Percentiles rank a stretch among this genome's conserved stretches.
These are phyloP conservation scores for Latrodectus geometricus DNA, from an alignment of 1,140 invertebrate species.

Conservation along the genomic window DNA sequence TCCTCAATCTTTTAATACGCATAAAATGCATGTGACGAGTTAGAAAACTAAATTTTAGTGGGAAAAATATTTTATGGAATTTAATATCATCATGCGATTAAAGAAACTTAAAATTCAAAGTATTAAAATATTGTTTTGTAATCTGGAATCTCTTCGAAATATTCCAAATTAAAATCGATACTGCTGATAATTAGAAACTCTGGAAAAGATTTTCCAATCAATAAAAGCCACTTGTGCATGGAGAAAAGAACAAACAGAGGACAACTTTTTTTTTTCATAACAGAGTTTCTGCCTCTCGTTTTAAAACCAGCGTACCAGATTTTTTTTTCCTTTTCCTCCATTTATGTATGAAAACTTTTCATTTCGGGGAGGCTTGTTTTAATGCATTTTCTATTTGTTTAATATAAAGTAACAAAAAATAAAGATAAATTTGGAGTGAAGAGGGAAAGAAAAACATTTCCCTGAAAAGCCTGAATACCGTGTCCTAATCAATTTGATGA, in stretches of 20 bases:
- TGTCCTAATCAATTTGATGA: slow-evolving; percentile 21
- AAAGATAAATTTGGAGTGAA: neutral
- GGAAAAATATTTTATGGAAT: too few relatives aligned
- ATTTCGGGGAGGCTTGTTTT: neutral
- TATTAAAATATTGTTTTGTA: too few relatives aligned
- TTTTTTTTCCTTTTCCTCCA: too few relatives aligned
- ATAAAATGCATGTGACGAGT: too few relatives aligned
- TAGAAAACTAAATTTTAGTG: too few relatives aligned
- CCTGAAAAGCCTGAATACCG: neutral
- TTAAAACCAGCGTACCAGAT: too few relatives aligned
- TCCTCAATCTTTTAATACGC: too few relatives aligned
- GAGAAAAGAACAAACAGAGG: neutral
- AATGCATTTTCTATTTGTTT: neutral
- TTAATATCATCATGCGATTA: too few relatives aligned
- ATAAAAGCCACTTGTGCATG: neutral
- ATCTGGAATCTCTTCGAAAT: too few relatives aligned
- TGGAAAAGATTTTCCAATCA: slow-evolving; percentile 1
- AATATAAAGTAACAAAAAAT: neutral
- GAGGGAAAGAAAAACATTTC: neutral
- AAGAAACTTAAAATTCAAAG: too few relatives aligned
- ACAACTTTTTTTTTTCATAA: neutral
- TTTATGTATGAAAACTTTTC: neutral
- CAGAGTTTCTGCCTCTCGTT: too few relatives aligned
- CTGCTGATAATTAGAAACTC: neutral
- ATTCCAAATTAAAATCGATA: slow-evolving; percentile 8